Percentiles rank a stretch among this genome's conserved stretches.
phyloP scores from a whole-genome alignment of 2,888 invertebrate species.

The Patella caerulea region DNA sequence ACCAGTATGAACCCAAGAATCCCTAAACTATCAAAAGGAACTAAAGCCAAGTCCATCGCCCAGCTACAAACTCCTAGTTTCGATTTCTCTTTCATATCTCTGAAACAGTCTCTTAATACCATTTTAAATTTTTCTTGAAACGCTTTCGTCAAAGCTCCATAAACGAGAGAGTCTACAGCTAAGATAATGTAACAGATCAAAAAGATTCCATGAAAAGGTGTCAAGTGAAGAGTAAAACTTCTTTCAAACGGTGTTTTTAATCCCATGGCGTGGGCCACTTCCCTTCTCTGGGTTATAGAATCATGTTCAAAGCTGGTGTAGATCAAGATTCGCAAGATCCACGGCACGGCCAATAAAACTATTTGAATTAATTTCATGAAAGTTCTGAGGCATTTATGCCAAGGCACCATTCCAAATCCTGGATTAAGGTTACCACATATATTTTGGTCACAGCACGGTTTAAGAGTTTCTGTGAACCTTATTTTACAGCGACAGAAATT shows the following conservation, averaged over 20 bases:
- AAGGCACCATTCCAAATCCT: constrained; percentile 34
- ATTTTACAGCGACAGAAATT: constrained; percentile 59
- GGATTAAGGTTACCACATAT: constrained; percentile 25
- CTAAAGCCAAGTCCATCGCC: constrained; percentile 49
- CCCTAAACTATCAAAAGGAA: constrained; percentile 62
- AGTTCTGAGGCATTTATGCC: constrained; percentile 46
- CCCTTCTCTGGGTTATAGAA: constrained; percentile 1
- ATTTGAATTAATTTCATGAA: constrained; percentile 47
- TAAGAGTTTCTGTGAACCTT: constrained; percentile 48
- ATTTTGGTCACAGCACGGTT: constrained; percentile 39
- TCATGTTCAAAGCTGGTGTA: constrained; percentile 52
- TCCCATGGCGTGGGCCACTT: constrained; percentile 18
- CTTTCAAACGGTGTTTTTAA: constrained; percentile 46
- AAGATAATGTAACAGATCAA: constrained; percentile 59
- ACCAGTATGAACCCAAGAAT: constrained; percentile 55
- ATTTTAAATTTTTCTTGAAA: constrained; percentile 47
- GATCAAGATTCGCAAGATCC: constrained; percentile 52
- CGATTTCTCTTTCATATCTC: constrained; percentile 54
- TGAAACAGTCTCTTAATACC: constrained; percentile 49
- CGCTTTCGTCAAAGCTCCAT: constrained; percentile 43
- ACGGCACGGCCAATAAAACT: constrained; percentile 50
- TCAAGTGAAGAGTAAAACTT: constrained; percentile 57
- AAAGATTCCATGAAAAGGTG: constrained; percentile 62
- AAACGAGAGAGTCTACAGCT: constrained; percentile 46
- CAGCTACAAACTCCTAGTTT: constrained; percentile 39